These are phyloP conservation scores for Girardinus metallicus DNA, from an alignment of 2,797 vertebrate species.

Conservation along the genomic window DNA sequence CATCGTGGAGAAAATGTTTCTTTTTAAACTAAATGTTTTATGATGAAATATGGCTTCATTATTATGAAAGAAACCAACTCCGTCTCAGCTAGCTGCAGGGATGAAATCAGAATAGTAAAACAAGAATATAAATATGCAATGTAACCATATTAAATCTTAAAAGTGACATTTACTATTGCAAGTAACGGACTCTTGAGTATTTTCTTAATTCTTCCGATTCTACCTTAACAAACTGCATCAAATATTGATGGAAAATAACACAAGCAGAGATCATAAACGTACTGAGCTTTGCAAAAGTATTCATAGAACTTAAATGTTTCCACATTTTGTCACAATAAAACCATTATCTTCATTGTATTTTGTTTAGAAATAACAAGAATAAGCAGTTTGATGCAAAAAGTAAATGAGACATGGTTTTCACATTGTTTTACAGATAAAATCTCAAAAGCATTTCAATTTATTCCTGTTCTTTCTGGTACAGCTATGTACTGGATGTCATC, in stretches of 20 bases:
- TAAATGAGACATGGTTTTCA: neutral
- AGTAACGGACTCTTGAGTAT: neutral
- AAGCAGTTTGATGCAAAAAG: neutral
- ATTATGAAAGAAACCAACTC: neutral
- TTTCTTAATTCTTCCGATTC: neutral
- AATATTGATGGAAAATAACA: neutral
- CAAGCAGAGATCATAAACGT: neutral
- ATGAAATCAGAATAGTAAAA: neutral
- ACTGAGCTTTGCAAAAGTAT: neutral
- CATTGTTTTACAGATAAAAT: neutral
- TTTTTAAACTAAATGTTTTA: neutral
- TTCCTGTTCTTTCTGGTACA: neutral
- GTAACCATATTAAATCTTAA: neutral
- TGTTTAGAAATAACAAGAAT: neutral
- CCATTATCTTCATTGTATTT: neutral
- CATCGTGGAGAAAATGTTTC: neutral
- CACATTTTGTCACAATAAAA: neutral
- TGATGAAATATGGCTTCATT: constrained; percentile 3
- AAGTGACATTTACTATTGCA: neutral
- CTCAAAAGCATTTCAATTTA: neutral
- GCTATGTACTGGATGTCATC: no score
- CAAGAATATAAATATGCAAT: neutral
- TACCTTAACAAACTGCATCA: neutral
- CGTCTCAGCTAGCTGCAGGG: neutral
- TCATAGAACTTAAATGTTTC: neutral